Percentiles rank a stretch among this genome's conserved stretches.
phyloP scores from a whole-genome alignment of 2,113 vertebrate genomes.

The Piliocolobus tephrosceles region DNA sequence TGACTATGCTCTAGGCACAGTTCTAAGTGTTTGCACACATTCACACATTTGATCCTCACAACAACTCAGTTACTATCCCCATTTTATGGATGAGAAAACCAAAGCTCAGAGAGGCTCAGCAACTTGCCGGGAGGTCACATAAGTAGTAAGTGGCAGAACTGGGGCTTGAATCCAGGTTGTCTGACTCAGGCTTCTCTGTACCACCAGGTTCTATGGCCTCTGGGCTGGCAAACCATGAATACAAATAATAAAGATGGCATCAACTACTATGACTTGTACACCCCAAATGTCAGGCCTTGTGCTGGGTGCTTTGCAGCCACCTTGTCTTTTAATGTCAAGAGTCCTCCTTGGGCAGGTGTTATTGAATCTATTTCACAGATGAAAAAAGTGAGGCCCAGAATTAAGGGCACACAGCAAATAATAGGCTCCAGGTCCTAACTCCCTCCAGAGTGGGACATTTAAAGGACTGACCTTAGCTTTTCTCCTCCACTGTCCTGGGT shows the following conservation, averaged over 20 bases:
- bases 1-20: neutral
- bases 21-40: neutral
- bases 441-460: neutral
- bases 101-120: neutral
- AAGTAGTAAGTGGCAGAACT: neutral
- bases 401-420: neutral
- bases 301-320: neutral
- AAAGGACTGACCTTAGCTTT: neutral
- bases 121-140: neutral
- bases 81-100: neutral
- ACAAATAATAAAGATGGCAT: neutral
- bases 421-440: neutral
- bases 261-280: neutral
- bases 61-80: neutral
- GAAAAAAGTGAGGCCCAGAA: neutral
- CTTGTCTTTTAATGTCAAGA: neutral
- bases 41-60: neutral
- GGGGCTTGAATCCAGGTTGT: neutral
- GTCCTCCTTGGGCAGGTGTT: neutral
- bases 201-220: neutral
- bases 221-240: neutral
- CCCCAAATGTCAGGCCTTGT: neutral
- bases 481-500: neutral
- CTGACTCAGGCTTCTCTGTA: neutral
- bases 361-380: neutral